Evolutionary conservation across 2,888 invertebrate species (phyloP), one percentile per base, ranked within the genome.

Genomic region (Gymnosoma rotundatum): DNA sequence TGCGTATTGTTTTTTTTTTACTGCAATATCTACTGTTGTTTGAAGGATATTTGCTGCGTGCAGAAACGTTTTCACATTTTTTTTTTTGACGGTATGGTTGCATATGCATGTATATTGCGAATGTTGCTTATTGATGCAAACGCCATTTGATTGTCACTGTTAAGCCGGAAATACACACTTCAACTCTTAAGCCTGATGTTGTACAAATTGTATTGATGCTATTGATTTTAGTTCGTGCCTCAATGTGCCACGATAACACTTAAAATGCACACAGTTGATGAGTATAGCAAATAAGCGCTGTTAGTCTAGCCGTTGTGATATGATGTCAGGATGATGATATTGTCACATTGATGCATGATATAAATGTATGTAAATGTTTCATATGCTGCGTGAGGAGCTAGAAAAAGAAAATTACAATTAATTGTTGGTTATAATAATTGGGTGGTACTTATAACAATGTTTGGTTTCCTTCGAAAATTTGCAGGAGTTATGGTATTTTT

Each of bases 121-220:
- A 90, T 89, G 83, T 72, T 89, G 88, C 89, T 88, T 89, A 90
- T 89, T 89, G 90, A 89, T 89, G 90, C 89, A 89, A 89, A 90
- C 90, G 90, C 90, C 89, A 89, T 89, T 90, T 90, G 90, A 90
- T 89, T 89, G 89, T 90, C 90, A 90, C 90, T 86, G 86, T 83
- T 83, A 81, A 86, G 67, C 86, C 86, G 86, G 86, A 86, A 82
- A 83, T 83, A 72, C 72, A 79, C 78, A 81, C 86, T 86, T 83
- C 74, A 86, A 78, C 78, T 81, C 58, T 80, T 64, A 74, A 80
- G 78, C 38, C 80, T 78, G 72, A 67, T 69, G 80, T 81, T 80
- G 42, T 69, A 80, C 76, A 76, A 80, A 80, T 80, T 83, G 66
- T 73, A 73, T 84, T 67, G 67, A 69, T 78, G 76, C 54, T 83